Evolutionary conservation across 2,888 invertebrate species (phyloP).

Genomic region (Cosmia trapezina): DNA sequence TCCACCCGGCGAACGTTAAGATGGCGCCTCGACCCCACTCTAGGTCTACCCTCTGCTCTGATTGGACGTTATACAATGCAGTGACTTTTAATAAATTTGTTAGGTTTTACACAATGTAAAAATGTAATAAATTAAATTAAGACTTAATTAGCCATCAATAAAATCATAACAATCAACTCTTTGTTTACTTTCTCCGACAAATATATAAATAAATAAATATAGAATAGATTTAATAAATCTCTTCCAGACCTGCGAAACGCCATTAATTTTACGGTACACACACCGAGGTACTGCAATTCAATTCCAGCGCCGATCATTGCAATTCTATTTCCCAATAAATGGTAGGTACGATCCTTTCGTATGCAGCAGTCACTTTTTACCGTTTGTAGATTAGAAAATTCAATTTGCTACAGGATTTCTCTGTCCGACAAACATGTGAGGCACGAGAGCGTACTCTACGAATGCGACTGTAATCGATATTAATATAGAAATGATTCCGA

Average conservation of each 20-base stretch:
- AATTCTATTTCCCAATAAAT: conserved; percentile 49
- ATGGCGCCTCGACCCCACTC: too few relatives aligned
- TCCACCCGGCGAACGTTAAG: too few relatives aligned
- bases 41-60: too few relatives aligned
- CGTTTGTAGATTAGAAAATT: conserved; percentile 62
- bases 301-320: conserved; percentile 35
- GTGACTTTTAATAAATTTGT: too few relatives aligned
- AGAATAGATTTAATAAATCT: too few relatives aligned
- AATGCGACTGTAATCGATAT: conserved; percentile 44
- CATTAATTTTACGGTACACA: not conserved
- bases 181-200: too few relatives aligned
- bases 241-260: not conserved
- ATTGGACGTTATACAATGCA: too few relatives aligned
- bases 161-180: too few relatives aligned
- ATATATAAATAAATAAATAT: too few relatives aligned
- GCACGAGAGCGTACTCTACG: conserved; percentile 15
- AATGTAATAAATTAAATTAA: too few relatives aligned
- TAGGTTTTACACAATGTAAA: too few relatives aligned
- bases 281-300: conserved; percentile 10
- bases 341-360: conserved; percentile 32
- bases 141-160: too few relatives aligned
- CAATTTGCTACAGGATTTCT: conserved; percentile 48
- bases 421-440: conserved; percentile 44
- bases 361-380: conserved; percentile 59
- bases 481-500: conserved; percentile 34